Conservation (phyloP, 2,113 vertebrate genomes). For the Nipponia nippon region DNA sequence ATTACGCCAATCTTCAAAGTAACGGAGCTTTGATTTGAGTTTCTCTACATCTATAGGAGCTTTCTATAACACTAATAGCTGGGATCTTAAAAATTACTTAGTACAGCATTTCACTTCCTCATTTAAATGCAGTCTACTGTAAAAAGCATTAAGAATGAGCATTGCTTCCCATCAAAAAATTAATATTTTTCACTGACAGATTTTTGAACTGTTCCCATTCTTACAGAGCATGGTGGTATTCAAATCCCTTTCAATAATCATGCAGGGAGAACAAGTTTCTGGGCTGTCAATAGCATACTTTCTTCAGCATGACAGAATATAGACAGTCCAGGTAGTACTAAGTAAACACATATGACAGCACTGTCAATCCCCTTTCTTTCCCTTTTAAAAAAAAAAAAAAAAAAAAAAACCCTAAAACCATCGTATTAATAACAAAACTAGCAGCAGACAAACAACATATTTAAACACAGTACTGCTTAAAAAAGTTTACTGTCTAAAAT, state of each 20-base stretch:
- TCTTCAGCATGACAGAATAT: not conserved
- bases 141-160: constrained; percentile 37
- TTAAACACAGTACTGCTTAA: constrained; percentile 58
- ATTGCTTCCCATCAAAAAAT: not conserved
- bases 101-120: not conserved
- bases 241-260: not conserved
- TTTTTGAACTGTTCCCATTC: not conserved
- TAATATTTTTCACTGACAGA: not conserved
- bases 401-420: not conserved
- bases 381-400: not conserved
- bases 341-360: not conserved
- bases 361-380: not conserved
- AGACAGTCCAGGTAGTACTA: not conserved
- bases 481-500: constrained; percentile 49
- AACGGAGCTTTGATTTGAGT: not conserved
- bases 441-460: constrained; percentile 63
- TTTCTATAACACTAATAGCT: constrained; percentile 23
- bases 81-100: constrained; percentile 13
- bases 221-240: not conserved
- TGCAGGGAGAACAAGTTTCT: not conserved
- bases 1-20: not conserved
- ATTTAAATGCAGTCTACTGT: constrained; percentile 35
- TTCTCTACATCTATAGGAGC: not conserved
- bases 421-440: too few species aligned
- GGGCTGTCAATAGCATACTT: not conserved